Base-by-base conservation (phyloP, 2,113 vertebrate genomes). In the Thalassarche chlororhynchos region DNA sequence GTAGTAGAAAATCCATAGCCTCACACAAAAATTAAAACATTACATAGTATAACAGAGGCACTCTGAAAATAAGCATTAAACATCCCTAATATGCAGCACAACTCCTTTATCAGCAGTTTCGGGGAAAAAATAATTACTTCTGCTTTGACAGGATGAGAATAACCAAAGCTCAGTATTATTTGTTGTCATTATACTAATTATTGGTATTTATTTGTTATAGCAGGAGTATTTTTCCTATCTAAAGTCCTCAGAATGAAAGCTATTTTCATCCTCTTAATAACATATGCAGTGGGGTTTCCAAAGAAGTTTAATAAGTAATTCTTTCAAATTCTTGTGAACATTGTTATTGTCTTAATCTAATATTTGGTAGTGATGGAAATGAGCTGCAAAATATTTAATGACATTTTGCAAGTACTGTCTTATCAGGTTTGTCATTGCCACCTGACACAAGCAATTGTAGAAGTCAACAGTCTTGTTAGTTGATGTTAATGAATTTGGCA, bases 401-500 rank as follows among this genome's bases (percentile, higher is more conserved):
- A 44, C 12, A 77, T 95, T 90, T 83, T 88, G 18, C 46, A 78
- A 79, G 57, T 79, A 82, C 44, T 52, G 23, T 84, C 75, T 84
- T 93, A 84, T 49, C 74, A 91, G 52, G 20, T 96, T 97, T 93
- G 44, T 76, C 75, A 87, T 90, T 93, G 74, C 31, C 40, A 74
- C n/a, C 40, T 92, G 76, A 93, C 54, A 94, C 31, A 70, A 96
- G 57, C 40, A 79, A 79, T 95, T 93, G 84, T 86, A 87, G 47
- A 95, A 95, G 52, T 92, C 89, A 95, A 77, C 28, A 84, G 17
- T 86, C 69, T 72, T 84, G 52, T 95, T 95, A 94, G 64, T 86
- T 71, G 87, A 81, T 57, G 29, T 78, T 91, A 93, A 95, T 95
- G 28, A 93, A 91, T 90, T 74, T 90, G 78, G 55, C 88, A 96